A percentile compares a stretch with the other conserved stretches of the same genome.
Evolutionary conservation across 2,797 vertebrate genomes (phyloP).

Genomic region (Rhabdomys pumilio): DNA sequence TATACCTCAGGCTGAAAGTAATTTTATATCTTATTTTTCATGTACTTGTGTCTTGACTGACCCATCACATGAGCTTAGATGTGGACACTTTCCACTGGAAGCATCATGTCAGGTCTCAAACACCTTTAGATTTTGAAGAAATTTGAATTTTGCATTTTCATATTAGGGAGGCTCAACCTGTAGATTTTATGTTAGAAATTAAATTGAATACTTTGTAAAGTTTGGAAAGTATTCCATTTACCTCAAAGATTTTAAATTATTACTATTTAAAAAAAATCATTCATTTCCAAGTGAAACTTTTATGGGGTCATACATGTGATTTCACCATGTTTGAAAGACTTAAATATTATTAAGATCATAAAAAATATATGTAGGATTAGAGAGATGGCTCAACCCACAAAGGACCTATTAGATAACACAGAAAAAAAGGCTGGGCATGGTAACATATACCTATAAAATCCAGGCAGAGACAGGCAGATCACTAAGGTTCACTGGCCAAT

Average conservation of each 20-base stretch:
- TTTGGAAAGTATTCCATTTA: conserved; percentile 32
- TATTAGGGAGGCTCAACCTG: not conserved
- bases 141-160: not conserved
- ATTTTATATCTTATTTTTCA: not conserved
- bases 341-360: conserved; percentile 52
- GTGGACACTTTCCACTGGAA: not conserved
- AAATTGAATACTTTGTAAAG: conserved; percentile 8
- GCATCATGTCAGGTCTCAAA: not conserved
- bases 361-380: not conserved
- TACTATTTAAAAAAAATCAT: not conserved
- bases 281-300: conserved; percentile 48
- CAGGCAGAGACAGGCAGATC: not conserved
- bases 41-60: not conserved
- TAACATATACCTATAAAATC: not conserved
- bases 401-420: not conserved
- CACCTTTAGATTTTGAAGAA: not conserved
- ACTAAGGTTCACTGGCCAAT: not conserved
- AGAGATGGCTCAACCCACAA: not conserved
- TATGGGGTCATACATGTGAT: conserved; percentile 36
- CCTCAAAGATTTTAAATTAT: conserved; percentile 42
- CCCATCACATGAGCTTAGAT: not conserved
- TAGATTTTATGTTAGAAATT: conserved; percentile 17
- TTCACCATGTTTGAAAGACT: conserved; percentile 5
- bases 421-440: not conserved
- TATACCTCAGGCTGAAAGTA: not conserved